Evolutionary conservation across 2,888 invertebrate genomes (phyloP), one percentile per base, ranked within the genome.

Genomic region (Folsomia manolachei): DNA sequence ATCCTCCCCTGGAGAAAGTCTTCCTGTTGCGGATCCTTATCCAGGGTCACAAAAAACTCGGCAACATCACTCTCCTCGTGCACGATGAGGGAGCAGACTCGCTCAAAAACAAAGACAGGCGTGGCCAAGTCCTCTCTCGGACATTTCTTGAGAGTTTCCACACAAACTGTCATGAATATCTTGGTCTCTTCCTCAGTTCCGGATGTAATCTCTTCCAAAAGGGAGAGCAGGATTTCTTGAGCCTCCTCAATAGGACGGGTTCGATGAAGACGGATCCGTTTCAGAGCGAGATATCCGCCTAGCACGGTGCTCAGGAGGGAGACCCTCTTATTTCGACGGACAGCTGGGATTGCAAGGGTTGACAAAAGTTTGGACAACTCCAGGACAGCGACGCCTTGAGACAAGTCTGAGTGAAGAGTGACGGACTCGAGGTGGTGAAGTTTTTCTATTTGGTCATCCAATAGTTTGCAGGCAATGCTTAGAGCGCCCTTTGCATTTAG

Each of bases 11-110:
- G 85, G 81, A 99, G 87, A 85, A 97, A 99, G 86, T 99, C 98
- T 85, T 99, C 99, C 82, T 99, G 98, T 82, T 97, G 97, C 0
- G 97, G 94, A 86, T 99, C 99, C 83, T 99, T 99, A 83, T 98
- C 98, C 2, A 99, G 86, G 0, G 94, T 94, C 74, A 99, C 88
- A 87, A 94, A 94, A 86, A 98, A 98, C 84, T 98, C 97, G 0
- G 95, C 95, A 1, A 95, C 91, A 82, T 97, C 97, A 82, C 96
- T 97, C 84, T 97, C 97, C 83, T 97, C 97, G 0, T 96, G 97
- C 83, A 95, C 95, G 79, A 99, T 97, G 77, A 97, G 95, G 23
- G 96, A 97, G 83, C 97, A 97, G 1, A 98, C 88, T 56, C 97
- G 87, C 85, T 98, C 98, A 84, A 97, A 98, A 76, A 98, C 95